phyloP scores from a whole-genome alignment of 2,113 vertebrate genomes.

The Fukomys damarensis region DNA sequence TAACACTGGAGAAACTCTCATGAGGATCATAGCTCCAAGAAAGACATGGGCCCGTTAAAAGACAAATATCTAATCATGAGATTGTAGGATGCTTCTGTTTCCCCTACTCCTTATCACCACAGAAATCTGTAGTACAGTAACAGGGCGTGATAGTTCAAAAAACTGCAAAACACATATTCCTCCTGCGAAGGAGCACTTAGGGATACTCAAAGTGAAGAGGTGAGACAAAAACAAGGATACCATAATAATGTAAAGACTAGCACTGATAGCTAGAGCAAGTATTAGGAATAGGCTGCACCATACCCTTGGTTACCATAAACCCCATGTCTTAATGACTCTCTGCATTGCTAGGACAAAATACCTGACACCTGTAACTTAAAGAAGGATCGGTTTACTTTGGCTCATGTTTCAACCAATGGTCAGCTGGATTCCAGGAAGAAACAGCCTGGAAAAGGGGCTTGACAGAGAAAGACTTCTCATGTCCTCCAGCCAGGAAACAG shows the following conservation, averaged over 20 bases:
- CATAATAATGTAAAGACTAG: neutral
- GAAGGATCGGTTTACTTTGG: neutral
- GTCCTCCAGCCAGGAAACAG: neutral
- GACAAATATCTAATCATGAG: neutral
- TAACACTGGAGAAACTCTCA: neutral
- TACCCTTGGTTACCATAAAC: neutral
- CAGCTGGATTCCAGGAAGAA: neutral
- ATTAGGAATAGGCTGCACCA: neutral
- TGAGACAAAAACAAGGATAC: neutral
- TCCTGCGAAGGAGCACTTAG: neutral
- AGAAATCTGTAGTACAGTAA: neutral
- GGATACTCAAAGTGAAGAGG: neutral
- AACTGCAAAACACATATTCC: neutral
- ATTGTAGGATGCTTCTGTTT: neutral
- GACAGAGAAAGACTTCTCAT: no score
- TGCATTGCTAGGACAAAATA: neutral
- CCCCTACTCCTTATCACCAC: neutral
- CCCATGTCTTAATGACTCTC: neutral
- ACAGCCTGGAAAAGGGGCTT: neutral
- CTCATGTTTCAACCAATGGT: neutral
- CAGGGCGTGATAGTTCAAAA: neutral
- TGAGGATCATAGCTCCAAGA: neutral
- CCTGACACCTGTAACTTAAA: neutral
- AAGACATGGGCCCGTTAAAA: neutral
- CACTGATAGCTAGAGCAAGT: neutral